These are phyloP conservation scores for Scarus forsteni DNA, from an alignment of 2,797 vertebrate genomes.

Conservation along the genomic window DNA sequence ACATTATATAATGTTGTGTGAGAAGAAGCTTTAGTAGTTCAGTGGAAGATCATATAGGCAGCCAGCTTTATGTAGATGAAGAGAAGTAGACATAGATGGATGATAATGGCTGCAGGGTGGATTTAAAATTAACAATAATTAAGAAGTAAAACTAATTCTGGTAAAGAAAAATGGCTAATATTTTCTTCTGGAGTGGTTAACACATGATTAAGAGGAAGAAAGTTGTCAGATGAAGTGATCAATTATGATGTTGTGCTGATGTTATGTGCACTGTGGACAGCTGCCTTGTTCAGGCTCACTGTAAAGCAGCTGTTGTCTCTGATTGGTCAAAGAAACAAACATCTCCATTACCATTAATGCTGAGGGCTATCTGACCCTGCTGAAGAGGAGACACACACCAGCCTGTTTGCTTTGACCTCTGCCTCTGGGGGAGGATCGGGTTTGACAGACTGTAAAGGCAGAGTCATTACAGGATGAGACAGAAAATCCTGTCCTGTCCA, in stretches of 20 bases:
- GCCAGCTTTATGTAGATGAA: background rate
- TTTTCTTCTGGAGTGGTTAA: no score
- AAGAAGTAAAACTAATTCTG: background rate
- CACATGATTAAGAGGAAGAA: background rate
- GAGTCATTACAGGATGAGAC: constrained; percentile 23
- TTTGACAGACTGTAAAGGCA: constrained; percentile 34
- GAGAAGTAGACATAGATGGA: background rate
- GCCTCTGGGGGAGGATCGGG: constrained; percentile 33
- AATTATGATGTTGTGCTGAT: background rate
- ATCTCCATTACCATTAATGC: constrained; percentile 39
- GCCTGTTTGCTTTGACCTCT: constrained; percentile 30
- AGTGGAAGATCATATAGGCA: background rate
- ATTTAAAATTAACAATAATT: background rate
- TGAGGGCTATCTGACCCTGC: constrained; percentile 32
- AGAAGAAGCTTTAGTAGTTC: constrained; percentile 15
- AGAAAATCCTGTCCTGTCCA: constrained; percentile 3
- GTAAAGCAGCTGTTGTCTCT: constrained; percentile 5
- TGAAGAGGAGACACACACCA: constrained; percentile 22
- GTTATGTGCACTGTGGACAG: constrained; percentile 3
- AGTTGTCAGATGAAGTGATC: background rate
- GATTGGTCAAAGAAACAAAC: constrained; percentile 13
- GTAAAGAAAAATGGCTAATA: background rate
- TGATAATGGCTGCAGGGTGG: background rate
- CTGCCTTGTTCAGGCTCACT: constrained; percentile 11
- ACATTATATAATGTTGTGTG: constrained; percentile 36